These are phyloP conservation scores for Cancer borealis DNA, from an alignment of 2,888 invertebrate genomes.

Conservation along the genomic window DNA sequence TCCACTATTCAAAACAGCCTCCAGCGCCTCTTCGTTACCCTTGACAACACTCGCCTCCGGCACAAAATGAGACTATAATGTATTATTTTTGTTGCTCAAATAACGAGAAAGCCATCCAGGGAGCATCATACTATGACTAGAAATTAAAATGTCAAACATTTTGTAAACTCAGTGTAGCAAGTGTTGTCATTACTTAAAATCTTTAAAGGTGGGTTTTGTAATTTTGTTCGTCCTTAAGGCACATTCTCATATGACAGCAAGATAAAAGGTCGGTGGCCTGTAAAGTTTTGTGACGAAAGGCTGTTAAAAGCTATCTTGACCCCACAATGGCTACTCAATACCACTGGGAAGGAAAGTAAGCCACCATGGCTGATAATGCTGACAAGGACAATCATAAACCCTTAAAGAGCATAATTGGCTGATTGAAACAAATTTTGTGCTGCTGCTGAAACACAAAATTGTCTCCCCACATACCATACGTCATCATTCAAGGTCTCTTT, in stretches of 20 bases:
- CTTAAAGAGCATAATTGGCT: too few relatives aligned
- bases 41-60: not conserved
- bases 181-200: not conserved
- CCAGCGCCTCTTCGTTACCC: not conserved
- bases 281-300: not conserved
- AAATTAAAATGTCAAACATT: not conserved
- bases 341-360: too few relatives aligned
- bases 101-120: not conserved
- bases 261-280: not conserved
- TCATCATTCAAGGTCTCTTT: not conserved
- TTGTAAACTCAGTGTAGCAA: not conserved
- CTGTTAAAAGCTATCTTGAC: not conserved
- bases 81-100: not conserved
- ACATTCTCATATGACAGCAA: not conserved
- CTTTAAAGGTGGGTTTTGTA: not conserved
- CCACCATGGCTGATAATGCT: too few relatives aligned
- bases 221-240: not conserved
- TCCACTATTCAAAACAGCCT: slow-evolving; percentile 16
- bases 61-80: not conserved
- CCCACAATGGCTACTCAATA: not conserved
- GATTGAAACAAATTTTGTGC: too few relatives aligned
- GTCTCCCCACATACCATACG: not conserved
- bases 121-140: not conserved
- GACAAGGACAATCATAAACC: too few relatives aligned
- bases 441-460: not conserved